Evolutionary conservation across 2,797 vertebrate species (phyloP).

Genomic region (Crenichthys baileyi): DNA sequence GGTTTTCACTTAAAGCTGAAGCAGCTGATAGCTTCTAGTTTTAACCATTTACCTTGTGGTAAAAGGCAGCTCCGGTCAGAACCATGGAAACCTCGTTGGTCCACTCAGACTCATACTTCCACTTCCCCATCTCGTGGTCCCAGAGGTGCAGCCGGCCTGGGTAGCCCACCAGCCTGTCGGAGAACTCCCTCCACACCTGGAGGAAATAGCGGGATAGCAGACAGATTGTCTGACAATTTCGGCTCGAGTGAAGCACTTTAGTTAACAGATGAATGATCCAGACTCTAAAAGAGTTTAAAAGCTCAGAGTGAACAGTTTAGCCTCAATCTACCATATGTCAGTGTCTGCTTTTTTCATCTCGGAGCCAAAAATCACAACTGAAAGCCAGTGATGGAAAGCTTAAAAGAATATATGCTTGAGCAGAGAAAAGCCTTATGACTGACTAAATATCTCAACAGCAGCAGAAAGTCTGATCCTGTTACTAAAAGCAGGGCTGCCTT

Average conservation of each 20-base stretch:
- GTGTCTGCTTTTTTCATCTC: background rate
- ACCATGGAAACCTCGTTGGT: slow-evolving; percentile 99
- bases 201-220: slow-evolving; percentile 30
- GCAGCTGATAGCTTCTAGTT: background rate
- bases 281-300: slow-evolving; percentile 8
- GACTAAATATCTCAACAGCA: slow-evolving; percentile 20
- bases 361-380: slow-evolving; percentile 12
- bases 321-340: slow-evolving; percentile 22
- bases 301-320: slow-evolving; percentile 10
- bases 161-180: slow-evolving; percentile 96
- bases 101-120: slow-evolving; percentile 99
- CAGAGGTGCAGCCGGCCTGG: slow-evolving; percentile 96
- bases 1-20: background rate
- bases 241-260: slow-evolving; percentile 6
- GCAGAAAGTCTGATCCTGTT: slow-evolving; percentile 28
- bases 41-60: slow-evolving; percentile 89
- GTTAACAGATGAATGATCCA: slow-evolving; percentile 10
- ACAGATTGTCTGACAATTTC: slow-evolving; percentile 38
- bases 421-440: slow-evolving; percentile 3
- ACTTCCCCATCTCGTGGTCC: slow-evolving; percentile 99
- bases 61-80: slow-evolving; percentile 96
- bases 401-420: background rate
- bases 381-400: background rate
- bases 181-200: slow-evolving; percentile 98
- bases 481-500: slow-evolving; percentile 3